Evolutionary conservation across 2,797 vertebrate species (phyloP).

Genomic region (Choloepus didactylus): DNA sequence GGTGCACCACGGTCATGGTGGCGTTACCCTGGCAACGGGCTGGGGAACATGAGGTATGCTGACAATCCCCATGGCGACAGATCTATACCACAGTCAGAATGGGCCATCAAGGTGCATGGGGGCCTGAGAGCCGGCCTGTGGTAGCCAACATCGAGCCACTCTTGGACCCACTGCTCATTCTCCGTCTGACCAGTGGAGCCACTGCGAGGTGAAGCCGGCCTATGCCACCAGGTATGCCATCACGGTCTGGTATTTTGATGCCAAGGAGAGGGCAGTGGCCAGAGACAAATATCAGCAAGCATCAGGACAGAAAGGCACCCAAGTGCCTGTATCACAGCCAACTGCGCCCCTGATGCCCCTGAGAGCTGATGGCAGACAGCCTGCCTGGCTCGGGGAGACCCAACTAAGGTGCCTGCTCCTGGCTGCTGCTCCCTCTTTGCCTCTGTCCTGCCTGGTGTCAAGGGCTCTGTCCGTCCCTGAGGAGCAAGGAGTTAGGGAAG

Average conservation of each 20-base stretch:
- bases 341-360: constrained; percentile 86
- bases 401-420: constrained; percentile 42
- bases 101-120: constrained; percentile 94
- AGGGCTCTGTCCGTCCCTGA: constrained; percentile 23
- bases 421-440: constrained; percentile 75
- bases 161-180: constrained; percentile 86
- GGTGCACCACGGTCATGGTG: constrained; percentile 92
- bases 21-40: constrained; percentile 95
- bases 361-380: constrained; percentile 61
- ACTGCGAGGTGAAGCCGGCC: constrained; percentile 95
- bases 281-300: constrained; percentile 94
- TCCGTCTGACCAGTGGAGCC: constrained; percentile 96
- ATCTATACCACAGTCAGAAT: constrained; percentile 98
- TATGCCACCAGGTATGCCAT: constrained; percentile 92
- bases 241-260: constrained; percentile 97
- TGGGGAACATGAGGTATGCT: constrained; percentile 95
- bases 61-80: constrained; percentile 95
- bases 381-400: constrained; percentile 21
- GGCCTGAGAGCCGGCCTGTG: constrained; percentile 92
- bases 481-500: constrained; percentile 53
- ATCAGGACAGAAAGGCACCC: constrained; percentile 92
- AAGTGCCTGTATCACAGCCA: constrained; percentile 91
- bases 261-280: constrained; percentile 94
- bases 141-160: constrained; percentile 93
- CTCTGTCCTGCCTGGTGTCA: constrained; percentile 69